Evolutionary conservation across 2,888 invertebrate genomes (phyloP).

Genomic region (Ochropleura leucogaster): DNA sequence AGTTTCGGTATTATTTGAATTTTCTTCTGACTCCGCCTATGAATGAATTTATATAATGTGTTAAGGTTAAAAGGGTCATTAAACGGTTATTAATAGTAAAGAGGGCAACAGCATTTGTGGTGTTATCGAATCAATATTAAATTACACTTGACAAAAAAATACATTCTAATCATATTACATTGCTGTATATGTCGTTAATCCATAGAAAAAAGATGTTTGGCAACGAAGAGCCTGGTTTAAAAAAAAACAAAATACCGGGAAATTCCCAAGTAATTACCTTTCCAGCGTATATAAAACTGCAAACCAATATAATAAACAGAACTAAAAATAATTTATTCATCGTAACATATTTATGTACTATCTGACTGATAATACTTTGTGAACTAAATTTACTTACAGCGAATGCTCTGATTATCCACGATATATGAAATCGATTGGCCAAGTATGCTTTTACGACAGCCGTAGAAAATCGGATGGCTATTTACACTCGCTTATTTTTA

Average conservation of each 20-base stretch:
- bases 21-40: conserved; percentile 34
- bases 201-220: too few relatives aligned
- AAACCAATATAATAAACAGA: conserved; percentile 37
- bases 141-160: too few relatives aligned
- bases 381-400: conserved; percentile 48
- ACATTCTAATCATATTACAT: too few relatives aligned
- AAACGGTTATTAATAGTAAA: background rate
- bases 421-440: conserved; percentile 60
- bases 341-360: conserved; percentile 49
- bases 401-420: conserved; percentile 34
- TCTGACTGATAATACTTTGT: conserved; percentile 34
- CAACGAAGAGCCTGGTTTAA: too few relatives aligned
- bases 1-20: conserved; percentile 7
- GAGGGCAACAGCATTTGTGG: too few relatives aligned
- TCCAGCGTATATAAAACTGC: conserved; percentile 19
- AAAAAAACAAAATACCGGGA: too few relatives aligned
- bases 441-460: conserved; percentile 58
- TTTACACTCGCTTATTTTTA: conserved; percentile 58
- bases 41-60: conserved; percentile 1
- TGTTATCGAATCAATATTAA: too few relatives aligned
- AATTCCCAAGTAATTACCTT: conserved; percentile 34
- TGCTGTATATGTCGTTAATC: too few relatives aligned
- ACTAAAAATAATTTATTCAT: conserved; percentile 45
- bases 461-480: conserved; percentile 52
- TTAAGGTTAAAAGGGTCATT: background rate